Conservation (phyloP, 1,140 invertebrate species). For the Aphaenogaster floridana region DNA sequence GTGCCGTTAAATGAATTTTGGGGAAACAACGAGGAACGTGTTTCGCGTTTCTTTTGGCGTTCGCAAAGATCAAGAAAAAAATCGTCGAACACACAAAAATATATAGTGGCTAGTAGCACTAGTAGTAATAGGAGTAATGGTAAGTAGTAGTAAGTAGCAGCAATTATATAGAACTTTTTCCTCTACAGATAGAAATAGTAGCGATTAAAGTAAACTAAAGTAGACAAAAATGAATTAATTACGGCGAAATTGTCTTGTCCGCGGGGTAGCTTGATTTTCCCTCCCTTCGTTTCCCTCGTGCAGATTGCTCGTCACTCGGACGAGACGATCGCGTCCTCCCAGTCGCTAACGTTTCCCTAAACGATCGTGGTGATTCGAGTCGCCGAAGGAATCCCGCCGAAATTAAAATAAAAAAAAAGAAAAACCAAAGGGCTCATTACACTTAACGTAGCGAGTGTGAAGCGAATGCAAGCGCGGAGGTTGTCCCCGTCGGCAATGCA, state of each 20-base stretch:
- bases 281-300: background rate
- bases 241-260: conserved; percentile 80
- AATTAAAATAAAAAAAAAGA: conserved; percentile 72
- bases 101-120: conserved; percentile 78
- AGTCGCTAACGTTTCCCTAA: background rate
- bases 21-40: background rate
- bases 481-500: conserved; percentile 80
- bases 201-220: conserved; percentile 84
- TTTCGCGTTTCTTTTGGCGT: conserved; percentile 49
- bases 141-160: conserved; percentile 75
- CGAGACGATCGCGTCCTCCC: background rate
- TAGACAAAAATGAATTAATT: conserved; percentile 80
- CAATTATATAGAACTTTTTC: conserved; percentile 80
- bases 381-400: conserved; percentile 63
- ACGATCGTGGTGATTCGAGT: conserved; percentile 14
- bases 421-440: conserved; percentile 71
- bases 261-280: conserved; percentile 40
- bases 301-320: background rate
- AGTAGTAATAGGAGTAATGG: conserved; percentile 74
- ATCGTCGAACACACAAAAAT: conserved; percentile 84
- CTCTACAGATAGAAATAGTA: conserved; percentile 79
- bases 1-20: background rate
- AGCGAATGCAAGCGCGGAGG: conserved; percentile 81
- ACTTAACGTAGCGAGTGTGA: conserved; percentile 78
- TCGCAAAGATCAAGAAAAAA: conserved; percentile 68